Evolutionary conservation across 1,140 invertebrate genomes (phyloP).

Genomic region (Manduca sexta): DNA sequence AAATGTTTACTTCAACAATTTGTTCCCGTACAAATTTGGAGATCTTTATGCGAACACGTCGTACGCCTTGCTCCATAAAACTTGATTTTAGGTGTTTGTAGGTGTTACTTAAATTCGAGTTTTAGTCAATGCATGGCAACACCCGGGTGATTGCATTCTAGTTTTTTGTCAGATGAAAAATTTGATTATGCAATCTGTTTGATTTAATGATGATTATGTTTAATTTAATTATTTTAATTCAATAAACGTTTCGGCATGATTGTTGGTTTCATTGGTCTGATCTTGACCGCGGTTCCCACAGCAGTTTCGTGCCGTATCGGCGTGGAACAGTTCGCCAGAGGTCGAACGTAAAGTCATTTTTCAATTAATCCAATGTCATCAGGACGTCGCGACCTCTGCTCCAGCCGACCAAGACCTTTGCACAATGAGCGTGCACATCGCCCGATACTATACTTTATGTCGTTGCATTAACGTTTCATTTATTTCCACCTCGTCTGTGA

Average conservation of each 20-base stretch:
- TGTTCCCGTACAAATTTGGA: conserved; percentile 21
- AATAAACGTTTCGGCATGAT: conserved; percentile 51
- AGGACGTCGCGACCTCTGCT: conserved; percentile 47
- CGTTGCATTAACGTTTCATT: conserved; percentile 13
- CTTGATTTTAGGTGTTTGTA: conserved; percentile 58
- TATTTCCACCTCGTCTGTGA: conserved; percentile 1
- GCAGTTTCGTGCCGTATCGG: conserved; percentile 28
- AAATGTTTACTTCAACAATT: conserved; percentile 71
- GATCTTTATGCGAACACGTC: conserved; percentile 39
- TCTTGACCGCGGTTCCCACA: conserved; percentile 35
- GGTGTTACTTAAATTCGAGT: conserved; percentile 57
- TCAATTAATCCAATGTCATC: conserved; percentile 65
- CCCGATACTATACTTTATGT: conserved; percentile 22
- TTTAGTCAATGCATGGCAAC: conserved; percentile 67
- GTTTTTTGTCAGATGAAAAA: conserved; percentile 64
- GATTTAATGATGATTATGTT: conserved; percentile 26
- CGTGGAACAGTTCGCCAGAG: conserved; percentile 39
- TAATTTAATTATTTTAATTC: conserved; percentile 32
- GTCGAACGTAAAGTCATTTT: conserved; percentile 57
- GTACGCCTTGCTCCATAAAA: conserved; percentile 58
- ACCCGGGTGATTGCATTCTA: conserved; percentile 62
- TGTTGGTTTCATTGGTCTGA: conserved; percentile 31
- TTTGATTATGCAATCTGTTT: conserved; percentile 68
- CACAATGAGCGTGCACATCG: conserved; percentile 1
- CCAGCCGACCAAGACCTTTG: conserved; percentile 23